These are phyloP conservation scores for Phalera bucephala DNA, from an alignment of 2,888 invertebrate species.

Conservation along the genomic window DNA sequence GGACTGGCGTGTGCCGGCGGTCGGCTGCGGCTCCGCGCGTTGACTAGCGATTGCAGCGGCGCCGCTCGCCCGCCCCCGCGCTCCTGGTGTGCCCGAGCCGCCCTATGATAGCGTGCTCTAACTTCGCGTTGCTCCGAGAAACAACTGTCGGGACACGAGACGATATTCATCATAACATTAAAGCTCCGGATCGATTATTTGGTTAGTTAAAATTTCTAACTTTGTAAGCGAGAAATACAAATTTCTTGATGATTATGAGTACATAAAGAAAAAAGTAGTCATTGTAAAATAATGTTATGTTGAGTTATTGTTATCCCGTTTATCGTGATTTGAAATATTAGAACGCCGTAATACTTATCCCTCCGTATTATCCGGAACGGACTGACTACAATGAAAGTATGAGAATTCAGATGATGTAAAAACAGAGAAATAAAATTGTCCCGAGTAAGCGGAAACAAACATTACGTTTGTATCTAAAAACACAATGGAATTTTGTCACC, in stretches of 20 bases:
- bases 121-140: constrained; percentile 28
- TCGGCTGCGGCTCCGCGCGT: constrained; percentile 37
- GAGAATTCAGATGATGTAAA: neutral
- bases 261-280: too few relatives aligned
- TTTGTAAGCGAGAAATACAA: too few relatives aligned
- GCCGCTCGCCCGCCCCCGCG: constrained; percentile 75
- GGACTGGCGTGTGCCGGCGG: constrained; percentile 69
- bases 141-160: constrained; percentile 46
- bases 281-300: too few relatives aligned
- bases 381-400: neutral
- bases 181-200: neutral
- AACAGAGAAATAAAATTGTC: neutral
- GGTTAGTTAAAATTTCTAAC: too few relatives aligned
- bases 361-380: too few relatives aligned
- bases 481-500: neutral
- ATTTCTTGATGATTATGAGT: too few relatives aligned
- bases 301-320: too few relatives aligned
- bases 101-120: constrained; percentile 59
- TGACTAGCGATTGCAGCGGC: constrained; percentile 48
- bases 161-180: constrained; percentile 52
- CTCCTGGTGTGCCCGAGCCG: constrained; percentile 45
- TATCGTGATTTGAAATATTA: too few relatives aligned
- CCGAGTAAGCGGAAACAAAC: neutral
- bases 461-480: neutral
- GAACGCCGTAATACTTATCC: too few relatives aligned